These are phyloP conservation scores for Aradus depressus DNA, from an alignment of 2,888 invertebrate genomes.

Conservation along the genomic window DNA sequence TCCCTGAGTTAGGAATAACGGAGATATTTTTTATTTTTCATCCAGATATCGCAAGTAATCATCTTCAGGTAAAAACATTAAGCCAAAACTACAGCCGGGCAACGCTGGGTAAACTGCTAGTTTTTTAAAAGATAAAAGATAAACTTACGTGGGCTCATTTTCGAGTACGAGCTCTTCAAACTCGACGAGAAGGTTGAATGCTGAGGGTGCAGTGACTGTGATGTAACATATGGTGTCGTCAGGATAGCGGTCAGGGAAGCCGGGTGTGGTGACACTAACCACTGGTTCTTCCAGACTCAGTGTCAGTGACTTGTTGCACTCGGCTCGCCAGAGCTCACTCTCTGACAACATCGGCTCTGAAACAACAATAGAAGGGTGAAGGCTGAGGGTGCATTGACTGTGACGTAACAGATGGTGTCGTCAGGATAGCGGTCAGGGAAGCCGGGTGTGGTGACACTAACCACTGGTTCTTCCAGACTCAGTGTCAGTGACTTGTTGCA, in stretches of 20 bases:
- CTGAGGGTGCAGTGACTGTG: slow-evolving; percentile 53
- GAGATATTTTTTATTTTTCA: too few relatives aligned
- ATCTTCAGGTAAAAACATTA: too few relatives aligned
- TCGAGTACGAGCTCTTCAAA: slow-evolving; percentile 68
- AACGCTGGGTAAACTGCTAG: too few relatives aligned
- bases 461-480: slow-evolving; percentile 52
- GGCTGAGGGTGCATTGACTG: slow-evolving; percentile 54
- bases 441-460: slow-evolving; percentile 63
- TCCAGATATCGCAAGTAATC: too few relatives aligned
- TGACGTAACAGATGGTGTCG: slow-evolving; percentile 61
- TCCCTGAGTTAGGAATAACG: too few relatives aligned
- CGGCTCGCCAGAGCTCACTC: slow-evolving; percentile 28
- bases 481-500: slow-evolving; percentile 60
- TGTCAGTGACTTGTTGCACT: slow-evolving; percentile 57
- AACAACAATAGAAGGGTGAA: slow-evolving; percentile 56
- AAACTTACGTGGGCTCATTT: slow-evolving; percentile 65
- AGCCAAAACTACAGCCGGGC: too few relatives aligned
- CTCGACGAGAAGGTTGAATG: slow-evolving; percentile 56
- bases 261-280: slow-evolving; percentile 63
- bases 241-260: slow-evolving; percentile 66
- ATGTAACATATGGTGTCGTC: slow-evolving; percentile 65
- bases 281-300: slow-evolving; percentile 54
- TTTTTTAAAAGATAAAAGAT: too few relatives aligned
- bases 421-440: slow-evolving; percentile 70
- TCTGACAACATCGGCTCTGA: slow-evolving; percentile 20